Percentiles rank a stretch among this genome's conserved stretches.
phyloP scores from a whole-genome alignment of 1,140 invertebrate genomes.

The Drosophila orosa region DNA sequence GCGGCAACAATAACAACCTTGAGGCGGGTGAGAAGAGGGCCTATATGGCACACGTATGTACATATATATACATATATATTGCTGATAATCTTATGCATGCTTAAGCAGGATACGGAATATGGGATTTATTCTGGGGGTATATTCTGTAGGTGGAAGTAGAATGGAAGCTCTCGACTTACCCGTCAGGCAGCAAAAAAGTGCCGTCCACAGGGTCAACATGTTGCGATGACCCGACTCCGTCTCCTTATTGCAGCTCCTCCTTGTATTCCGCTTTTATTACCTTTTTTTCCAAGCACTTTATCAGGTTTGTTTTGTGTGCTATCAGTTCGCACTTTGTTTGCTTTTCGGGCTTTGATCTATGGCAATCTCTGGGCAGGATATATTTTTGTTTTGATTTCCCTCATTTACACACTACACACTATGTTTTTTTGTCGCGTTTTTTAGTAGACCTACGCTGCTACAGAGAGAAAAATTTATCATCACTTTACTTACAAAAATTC shows the following conservation, averaged over 20 bases:
- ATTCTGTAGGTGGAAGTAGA: background rate
- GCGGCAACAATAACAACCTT: conserved; percentile 66
- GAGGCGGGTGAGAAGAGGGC: conserved; percentile 48
- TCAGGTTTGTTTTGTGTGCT: conserved; percentile 36
- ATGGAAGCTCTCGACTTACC: conserved; percentile 57
- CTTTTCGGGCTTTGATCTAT: conserved; percentile 38
- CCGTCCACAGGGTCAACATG: conserved; percentile 75
- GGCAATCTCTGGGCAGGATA: conserved; percentile 42
- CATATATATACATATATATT: conserved; percentile 45
- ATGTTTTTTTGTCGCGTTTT: conserved; percentile 22
- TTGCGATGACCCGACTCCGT: conserved; percentile 41
- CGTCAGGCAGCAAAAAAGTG: conserved; percentile 74
- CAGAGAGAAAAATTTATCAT: conserved; percentile 12
- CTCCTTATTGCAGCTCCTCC: conserved; percentile 11
- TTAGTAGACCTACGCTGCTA: conserved; percentile 2
- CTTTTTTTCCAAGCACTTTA: conserved; percentile 34
- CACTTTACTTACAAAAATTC: background rate
- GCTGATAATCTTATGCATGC: conserved; percentile 78
- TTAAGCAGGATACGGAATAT: conserved; percentile 59
- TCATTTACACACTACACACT: conserved; percentile 54
- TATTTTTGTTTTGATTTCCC: conserved; percentile 47
- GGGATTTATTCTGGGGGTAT: background rate
- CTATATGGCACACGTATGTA: conserved; percentile 34
- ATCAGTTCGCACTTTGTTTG: conserved; percentile 65
- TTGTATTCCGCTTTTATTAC: conserved; percentile 13